phyloP scores from a whole-genome alignment of 1,140 invertebrate genomes.

The Lithobius niger region DNA sequence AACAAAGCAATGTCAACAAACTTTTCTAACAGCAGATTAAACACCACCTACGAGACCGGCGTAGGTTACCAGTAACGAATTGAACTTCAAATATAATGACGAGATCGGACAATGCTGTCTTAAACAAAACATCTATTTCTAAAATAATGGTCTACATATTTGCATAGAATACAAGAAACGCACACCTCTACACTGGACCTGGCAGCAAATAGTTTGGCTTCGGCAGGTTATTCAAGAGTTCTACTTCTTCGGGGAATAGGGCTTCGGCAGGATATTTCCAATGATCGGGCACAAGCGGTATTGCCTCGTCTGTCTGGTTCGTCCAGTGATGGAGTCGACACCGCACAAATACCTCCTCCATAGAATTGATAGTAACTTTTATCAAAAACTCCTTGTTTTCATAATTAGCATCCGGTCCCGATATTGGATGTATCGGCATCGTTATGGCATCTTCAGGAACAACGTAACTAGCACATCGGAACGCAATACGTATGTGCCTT shows the following conservation, averaged over 20 bases:
- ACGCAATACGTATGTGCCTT: conserved; percentile 58
- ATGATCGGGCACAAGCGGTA: conserved; percentile 16
- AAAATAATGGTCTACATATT: too few species aligned
- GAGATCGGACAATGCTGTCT: too few species aligned
- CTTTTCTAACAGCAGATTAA: too few species aligned
- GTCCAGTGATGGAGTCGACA: conserved; percentile 31
- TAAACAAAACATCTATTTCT: too few species aligned
- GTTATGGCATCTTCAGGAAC: conserved; percentile 54
- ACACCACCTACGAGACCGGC: too few species aligned
- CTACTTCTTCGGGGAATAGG: conserved; percentile 26
- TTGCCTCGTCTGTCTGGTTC: conserved; percentile 16
- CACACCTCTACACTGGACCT: too few species aligned
- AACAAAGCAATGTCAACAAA: too few species aligned
- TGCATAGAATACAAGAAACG: too few species aligned
- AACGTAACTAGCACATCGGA: conserved; percentile 48
- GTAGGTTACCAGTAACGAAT: too few species aligned
- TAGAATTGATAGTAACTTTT: conserved; percentile 56
- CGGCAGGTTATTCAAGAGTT: conserved; percentile 21
- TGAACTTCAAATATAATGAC: too few species aligned
- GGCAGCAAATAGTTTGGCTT: too few species aligned
- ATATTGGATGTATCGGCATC: conserved; percentile 53
- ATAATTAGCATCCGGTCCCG: conserved; percentile 57
- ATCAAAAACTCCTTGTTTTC: conserved; percentile 68
- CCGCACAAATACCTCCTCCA: conserved; percentile 39
- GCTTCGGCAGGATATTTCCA: conserved; percentile 20